A percentile compares a stretch with the other conserved stretches of the same genome.
phyloP scores from a whole-genome alignment of 2,888 invertebrate genomes.

The Synanthedon vespiformis region DNA sequence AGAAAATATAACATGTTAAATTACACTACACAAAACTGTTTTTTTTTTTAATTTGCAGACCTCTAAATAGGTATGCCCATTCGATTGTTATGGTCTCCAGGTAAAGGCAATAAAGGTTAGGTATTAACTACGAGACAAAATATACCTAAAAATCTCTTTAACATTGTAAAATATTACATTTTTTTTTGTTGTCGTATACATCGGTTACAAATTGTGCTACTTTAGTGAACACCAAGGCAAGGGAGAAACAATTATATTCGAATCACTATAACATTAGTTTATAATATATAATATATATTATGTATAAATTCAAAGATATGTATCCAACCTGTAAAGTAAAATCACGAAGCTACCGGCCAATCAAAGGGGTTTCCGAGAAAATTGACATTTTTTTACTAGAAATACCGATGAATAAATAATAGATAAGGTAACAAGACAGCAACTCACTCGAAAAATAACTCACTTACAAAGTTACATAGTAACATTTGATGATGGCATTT shows the following conservation, averaged over 20 bases:
- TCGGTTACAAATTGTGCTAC: conserved; percentile 70
- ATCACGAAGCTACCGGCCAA: conserved; percentile 35
- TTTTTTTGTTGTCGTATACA: conserved; percentile 62
- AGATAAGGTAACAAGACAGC: conserved; percentile 43
- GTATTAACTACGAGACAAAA: conserved; percentile 50
- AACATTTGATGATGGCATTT: conserved; percentile 12
- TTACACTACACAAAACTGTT: too few species aligned
- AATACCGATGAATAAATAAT: conserved; percentile 39
- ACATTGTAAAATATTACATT: conserved; percentile 60
- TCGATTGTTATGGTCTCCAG: conserved; percentile 44
- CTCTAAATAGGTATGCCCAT: conserved; percentile 15
- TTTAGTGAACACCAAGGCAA: conserved; percentile 67
- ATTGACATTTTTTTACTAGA: conserved; percentile 56
- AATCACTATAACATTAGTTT: conserved; percentile 35
- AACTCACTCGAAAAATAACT: conserved; percentile 29
- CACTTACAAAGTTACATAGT: conserved; percentile 24
- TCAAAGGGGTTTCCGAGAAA: conserved; percentile 22
- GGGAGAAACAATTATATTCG: conserved; percentile 50
- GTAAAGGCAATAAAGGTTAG: conserved; percentile 58
- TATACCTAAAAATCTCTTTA: conserved; percentile 64
- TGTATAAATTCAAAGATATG: conserved; percentile 65
- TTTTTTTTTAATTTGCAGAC: conserved; percentile 2
- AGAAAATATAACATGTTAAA: background rate
- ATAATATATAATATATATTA: conserved; percentile 41
- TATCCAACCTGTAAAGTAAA: conserved; percentile 64